Evolutionary conservation across 2,888 invertebrate genomes (phyloP).

Genomic region (Hanleya hanleyi): DNA sequence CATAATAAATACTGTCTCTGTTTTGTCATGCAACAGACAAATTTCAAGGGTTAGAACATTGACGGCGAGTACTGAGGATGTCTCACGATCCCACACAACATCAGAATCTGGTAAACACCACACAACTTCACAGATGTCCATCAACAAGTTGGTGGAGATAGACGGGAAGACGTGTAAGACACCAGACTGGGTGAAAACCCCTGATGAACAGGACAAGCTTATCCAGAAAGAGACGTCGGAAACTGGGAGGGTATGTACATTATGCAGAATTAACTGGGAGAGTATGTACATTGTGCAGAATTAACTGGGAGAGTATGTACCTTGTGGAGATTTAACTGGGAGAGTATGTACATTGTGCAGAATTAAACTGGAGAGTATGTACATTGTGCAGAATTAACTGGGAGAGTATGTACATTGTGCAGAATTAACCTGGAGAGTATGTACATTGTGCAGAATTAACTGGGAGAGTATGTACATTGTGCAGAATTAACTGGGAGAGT

Average conservation of each 20-base stretch:
- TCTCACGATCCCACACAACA: not conserved
- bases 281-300: too few species aligned
- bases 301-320: too few species aligned
- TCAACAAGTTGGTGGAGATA: not conserved
- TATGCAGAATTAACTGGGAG: too few species aligned
- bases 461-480: too few species aligned
- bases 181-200: not conserved
- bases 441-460: too few species aligned
- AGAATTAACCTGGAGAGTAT: too few species aligned
- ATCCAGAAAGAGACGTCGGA: constrained; percentile 67
- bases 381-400: too few species aligned
- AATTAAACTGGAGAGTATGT: too few species aligned
- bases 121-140: not conserved
- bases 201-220: constrained; percentile 54
- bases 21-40: not conserved
- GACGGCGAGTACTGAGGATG: not conserved
- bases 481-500: too few species aligned
- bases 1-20: not conserved
- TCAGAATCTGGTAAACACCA: not conserved
- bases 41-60: not conserved
- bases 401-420: too few species aligned
- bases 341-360: too few species aligned
- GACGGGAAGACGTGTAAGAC: not conserved
- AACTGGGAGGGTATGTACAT: constrained; percentile 68
- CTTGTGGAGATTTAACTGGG: too few species aligned